A percentile compares a stretch with the other conserved stretches of the same genome.
Evolutionary conservation across 2,113 vertebrate genomes (phyloP).

Genomic region (Macquaria australasica): DNA sequence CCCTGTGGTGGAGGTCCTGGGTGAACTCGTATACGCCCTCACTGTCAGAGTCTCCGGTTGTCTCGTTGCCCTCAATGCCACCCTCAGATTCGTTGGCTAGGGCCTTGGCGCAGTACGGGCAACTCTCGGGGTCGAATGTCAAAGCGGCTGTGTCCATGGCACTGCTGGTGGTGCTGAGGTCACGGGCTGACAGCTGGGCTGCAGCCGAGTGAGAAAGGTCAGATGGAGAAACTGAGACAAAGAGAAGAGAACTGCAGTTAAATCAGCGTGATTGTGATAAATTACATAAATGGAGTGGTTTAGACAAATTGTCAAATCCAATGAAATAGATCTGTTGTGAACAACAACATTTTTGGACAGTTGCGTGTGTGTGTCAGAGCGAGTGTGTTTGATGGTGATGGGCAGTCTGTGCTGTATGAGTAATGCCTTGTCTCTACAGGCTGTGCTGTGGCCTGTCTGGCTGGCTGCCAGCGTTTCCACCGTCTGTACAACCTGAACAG

Average conservation of each 20-base stretch:
- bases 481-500: constrained; percentile 33
- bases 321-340: constrained; percentile 3
- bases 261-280: constrained; percentile 14
- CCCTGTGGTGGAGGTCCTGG: constrained; percentile 90
- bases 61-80: constrained; percentile 85
- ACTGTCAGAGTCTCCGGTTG: constrained; percentile 89
- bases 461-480: constrained; percentile 21
- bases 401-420: constrained; percentile 32
- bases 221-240: constrained; percentile 16
- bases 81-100: constrained; percentile 85
- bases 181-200: constrained; percentile 88
- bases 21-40: constrained; percentile 95
- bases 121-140: constrained; percentile 89
- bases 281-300: constrained; percentile 8
- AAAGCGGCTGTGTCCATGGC: constrained; percentile 82
- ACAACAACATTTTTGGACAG: constrained; percentile 33
- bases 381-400: constrained; percentile 27
- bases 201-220: constrained; percentile 71
- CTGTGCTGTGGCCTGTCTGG: constrained; percentile 15
- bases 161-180: constrained; percentile 86
- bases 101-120: constrained; percentile 90
- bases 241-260: background rate
- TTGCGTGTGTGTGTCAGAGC: constrained; percentile 17
- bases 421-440: constrained; percentile 45
- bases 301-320: constrained; percentile 41